Evolutionary conservation across 1,140 invertebrate genomes (phyloP), one percentile per base, ranked within the genome.

Genomic region (Aphaenogaster ashmeadi): DNA sequence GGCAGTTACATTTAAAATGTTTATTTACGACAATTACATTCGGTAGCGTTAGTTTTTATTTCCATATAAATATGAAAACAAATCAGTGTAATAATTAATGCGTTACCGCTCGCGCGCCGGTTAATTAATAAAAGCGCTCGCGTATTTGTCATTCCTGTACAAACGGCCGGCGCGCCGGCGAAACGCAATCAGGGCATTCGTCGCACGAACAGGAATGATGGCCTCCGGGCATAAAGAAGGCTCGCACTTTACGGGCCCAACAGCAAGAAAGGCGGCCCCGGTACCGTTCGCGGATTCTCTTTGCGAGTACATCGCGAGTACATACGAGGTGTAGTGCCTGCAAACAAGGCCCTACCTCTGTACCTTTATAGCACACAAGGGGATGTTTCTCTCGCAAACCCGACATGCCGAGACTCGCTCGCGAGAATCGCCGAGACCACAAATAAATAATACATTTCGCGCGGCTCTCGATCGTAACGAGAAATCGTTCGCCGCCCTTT

Each of bases 381-480:
- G 44, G 41, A 84, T 75, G 41, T 52, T 58, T 74, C 67, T 83
- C 62, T 71, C 38, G 52, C 52, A 81, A 44, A 50, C 41, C 66
- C 84, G 41, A 79, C 75, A 67, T 50, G 54, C 50, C 47, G 50
- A 33, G 38, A 62, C 27, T 21, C 13, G 18, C 52, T 67, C 62
- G 52, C 41, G 41, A 78, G 38, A 75, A 36, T 36, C 33, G 74
- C 44, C 44, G 13, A 50, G 62, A 71, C 67, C 41, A 21, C 67
- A 87, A 86, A 90, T 89, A 90, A 90, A 89, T 90, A 90, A 90
- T 90, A 89, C 89, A 90, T 89, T 86, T 90, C 52, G 56, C 88
- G 69, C 71, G 79, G 75, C 80, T 78, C 87, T 78, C 87, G 80
- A 79, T 79, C 85, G 88, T 86, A 67, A 80, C 62, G 62, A 87